A percentile compares a stretch with the other conserved stretches of the same genome.
Conservation (phyloP, 2,797 vertebrate genomes). For the Echeneis naucrates region DNA sequence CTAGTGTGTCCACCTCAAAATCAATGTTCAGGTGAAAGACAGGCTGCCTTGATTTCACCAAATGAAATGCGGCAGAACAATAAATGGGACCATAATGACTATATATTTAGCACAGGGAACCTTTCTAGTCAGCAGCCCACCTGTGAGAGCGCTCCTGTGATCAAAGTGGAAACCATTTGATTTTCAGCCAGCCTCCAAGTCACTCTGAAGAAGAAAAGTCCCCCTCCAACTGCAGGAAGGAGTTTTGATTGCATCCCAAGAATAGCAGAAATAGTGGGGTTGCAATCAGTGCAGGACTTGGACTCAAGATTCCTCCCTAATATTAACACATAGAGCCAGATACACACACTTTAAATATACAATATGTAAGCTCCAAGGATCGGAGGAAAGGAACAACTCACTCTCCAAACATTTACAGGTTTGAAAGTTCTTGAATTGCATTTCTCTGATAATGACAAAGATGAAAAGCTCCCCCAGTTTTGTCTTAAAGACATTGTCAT, state of each 20-base stretch:
- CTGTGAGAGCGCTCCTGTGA: constrained; percentile 15
- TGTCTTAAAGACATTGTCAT: neutral
- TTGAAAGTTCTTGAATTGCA: no score
- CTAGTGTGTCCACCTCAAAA: neutral
- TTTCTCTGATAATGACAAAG: no score
- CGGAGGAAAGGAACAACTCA: no score
- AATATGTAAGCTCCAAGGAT: no score
- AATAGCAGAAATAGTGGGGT: constrained; percentile 18
- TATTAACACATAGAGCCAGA: neutral
- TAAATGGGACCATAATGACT: neutral
- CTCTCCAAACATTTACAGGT: neutral
- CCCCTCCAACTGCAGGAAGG: neutral
- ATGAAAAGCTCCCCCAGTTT: no score
- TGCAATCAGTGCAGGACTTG: constrained; percentile 61
- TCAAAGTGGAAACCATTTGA: constrained; percentile 51
- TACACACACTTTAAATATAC: no score
- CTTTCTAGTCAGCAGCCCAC: constrained; percentile 26
- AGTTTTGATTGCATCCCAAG: constrained; percentile 49
- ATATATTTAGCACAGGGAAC: neutral
- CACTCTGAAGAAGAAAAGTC: neutral
- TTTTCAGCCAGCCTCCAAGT: constrained; percentile 25
- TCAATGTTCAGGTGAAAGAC: neutral
- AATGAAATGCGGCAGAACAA: constrained; percentile 2
- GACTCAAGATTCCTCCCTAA: neutral
- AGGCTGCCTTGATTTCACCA: constrained; percentile 24